phyloP scores from a whole-genome alignment of 2,113 vertebrate genomes.

The Istiophorus platypterus region DNA sequence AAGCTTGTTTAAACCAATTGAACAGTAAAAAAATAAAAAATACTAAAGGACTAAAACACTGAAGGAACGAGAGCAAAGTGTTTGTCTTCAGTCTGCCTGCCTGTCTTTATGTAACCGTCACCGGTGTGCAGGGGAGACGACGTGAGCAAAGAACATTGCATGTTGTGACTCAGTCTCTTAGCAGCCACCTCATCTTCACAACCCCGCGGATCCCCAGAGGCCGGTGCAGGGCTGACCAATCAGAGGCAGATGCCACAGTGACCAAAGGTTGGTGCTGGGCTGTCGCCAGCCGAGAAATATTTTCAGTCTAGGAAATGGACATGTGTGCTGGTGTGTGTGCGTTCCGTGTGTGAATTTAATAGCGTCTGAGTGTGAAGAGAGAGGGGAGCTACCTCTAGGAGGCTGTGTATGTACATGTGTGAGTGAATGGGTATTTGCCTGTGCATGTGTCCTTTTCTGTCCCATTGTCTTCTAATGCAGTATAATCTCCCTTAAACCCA shows the following conservation, averaged over 20 bases:
- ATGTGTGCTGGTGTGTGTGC: constrained; percentile 1
- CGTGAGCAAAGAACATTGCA: constrained; percentile 50
- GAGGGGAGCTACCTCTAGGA: constrained; percentile 13
- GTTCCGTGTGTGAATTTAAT: constrained; percentile 48
- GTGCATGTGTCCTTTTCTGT: constrained; percentile 40
- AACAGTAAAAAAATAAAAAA: background rate
- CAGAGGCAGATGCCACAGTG: constrained; percentile 44
- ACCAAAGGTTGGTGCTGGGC: constrained; percentile 51
- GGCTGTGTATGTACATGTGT: constrained; percentile 16
- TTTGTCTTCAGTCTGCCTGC: constrained; percentile 28
- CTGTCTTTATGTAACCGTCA: constrained; percentile 58
- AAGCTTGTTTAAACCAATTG: background rate
- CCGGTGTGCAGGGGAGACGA: constrained; percentile 35
- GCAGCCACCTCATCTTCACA: constrained; percentile 77
- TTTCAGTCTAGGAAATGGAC: constrained; percentile 41
- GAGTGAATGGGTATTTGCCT: constrained; percentile 9
- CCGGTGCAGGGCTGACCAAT: constrained; percentile 58
- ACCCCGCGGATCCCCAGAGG: constrained; percentile 63
- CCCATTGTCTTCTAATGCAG: constrained; percentile 65
- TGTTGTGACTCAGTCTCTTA: constrained; percentile 80
- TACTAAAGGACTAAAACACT: background rate
- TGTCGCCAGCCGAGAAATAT: constrained; percentile 44
- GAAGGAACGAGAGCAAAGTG: constrained; percentile 10
- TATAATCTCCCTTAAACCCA: constrained; percentile 73
- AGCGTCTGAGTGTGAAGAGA: constrained; percentile 22